These are phyloP conservation scores for Lepidurus couesii DNA, from an alignment of 1,140 invertebrate genomes.

Conservation along the genomic window DNA sequence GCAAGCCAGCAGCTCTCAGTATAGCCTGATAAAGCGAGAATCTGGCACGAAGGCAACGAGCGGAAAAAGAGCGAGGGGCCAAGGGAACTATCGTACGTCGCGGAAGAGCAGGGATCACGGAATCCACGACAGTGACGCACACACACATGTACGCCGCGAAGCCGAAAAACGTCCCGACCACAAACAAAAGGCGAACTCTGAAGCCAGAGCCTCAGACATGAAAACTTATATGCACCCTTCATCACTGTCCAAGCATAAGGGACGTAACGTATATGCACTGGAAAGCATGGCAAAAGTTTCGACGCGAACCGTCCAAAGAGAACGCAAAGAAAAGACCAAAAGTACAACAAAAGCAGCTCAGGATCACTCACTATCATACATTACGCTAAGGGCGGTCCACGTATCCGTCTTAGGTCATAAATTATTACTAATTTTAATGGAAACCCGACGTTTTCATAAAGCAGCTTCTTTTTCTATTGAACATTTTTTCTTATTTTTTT, in stretches of 20 bases:
- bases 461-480: background rate
- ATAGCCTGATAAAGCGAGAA: background rate
- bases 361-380: constrained; percentile 15
- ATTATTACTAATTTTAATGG: constrained; percentile 20
- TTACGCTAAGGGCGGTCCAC: background rate
- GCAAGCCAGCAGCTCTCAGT: background rate
- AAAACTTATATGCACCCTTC: constrained; percentile 19
- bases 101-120: background rate
- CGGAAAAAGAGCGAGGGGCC: background rate
- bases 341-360: constrained; percentile 2
- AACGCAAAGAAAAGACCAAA: too few relatives aligned
- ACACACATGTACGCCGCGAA: background rate
- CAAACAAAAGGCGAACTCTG: background rate
- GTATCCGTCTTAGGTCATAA: background rate
- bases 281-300: background rate
- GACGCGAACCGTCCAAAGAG: too few relatives aligned
- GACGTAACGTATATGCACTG: background rate
- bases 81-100: background rate
- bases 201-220: background rate
- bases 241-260: constrained; percentile 12
- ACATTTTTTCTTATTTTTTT: background rate
- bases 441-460: constrained; percentile 1
- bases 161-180: background rate
- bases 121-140: constrained; percentile 17
- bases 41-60: constrained; percentile 10